Conservation (phyloP, 2,888 invertebrate species). For the Limnephilus auricula region DNA sequence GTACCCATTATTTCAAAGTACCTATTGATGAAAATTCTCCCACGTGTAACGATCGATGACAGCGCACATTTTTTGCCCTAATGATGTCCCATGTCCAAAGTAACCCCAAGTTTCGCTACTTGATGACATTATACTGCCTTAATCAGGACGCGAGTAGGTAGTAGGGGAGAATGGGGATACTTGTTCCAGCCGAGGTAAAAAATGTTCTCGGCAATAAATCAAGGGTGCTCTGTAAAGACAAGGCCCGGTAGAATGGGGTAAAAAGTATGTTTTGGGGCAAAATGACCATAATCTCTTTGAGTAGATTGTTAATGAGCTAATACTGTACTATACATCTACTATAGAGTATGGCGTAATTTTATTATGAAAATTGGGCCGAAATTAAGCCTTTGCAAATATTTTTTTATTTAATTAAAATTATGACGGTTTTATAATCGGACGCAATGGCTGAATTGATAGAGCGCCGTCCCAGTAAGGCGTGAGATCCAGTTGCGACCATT, state of each 20-base stretch:
- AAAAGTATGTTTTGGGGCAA: background rate
- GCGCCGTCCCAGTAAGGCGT: no score
- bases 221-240: background rate
- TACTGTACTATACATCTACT: background rate
- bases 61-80: slow-evolving; percentile 21
- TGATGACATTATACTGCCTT: slow-evolving; percentile 22
- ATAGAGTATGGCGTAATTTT: no score
- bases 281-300: background rate
- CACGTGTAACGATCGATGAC: slow-evolving; percentile 11
- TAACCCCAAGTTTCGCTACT: background rate
- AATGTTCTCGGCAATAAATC: background rate
- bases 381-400: no score
- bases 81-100: background rate
- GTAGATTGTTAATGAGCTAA: background rate
- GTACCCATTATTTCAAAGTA: background rate
- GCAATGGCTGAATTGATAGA: no score
- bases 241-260: background rate
- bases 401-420: no score
- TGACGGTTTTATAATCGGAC: no score
- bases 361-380: no score
- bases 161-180: background rate
- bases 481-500: no score
- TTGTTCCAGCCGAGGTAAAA: background rate
- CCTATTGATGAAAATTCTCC: background rate
- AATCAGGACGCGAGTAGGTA: background rate